Evolutionary conservation across 2,888 invertebrate species (phyloP), one percentile per base, ranked within the genome.

Genomic region (Sarcophaga variegata): DNA sequence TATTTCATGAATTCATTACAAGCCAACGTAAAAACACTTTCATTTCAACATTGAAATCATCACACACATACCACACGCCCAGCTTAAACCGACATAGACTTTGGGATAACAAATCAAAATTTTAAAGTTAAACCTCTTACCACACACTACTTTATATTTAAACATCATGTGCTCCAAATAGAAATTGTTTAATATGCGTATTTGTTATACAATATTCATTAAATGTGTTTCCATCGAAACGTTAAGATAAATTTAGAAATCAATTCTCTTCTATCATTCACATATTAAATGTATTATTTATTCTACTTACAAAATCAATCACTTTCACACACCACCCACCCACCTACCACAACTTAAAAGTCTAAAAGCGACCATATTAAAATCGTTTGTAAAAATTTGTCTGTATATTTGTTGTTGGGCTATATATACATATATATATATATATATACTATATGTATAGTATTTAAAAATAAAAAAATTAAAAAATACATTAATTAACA

Each of bases 381-480:
- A 63, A 78, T 75, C 70, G 47, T 82, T 59, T 83, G 86, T 86
- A 86, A 83, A 72, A 78, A 66, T 70, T 49, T 82, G 49, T 85
- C 81, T 82, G 81, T 82, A 78, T 67, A 81, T 67, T 83, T 81
- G 80, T 81, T 86, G 86, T 81, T 84, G 83, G 83, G 72, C 74
- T 77, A 77, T 10, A 37, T 37, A 37, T 37, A 37, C 2, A 10
- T 2, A 37, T 77, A 81, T 2, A 37, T 37, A 37, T 37, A 27
- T 27, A 37, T 8, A 37, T 37, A 37, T 37, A 37, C 37, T 37
- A 37, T 8, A 22, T 22, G 22, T 22, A 37, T 14, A 49, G 49
- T 49, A 49, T 11, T 14, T 11, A 49, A 49, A 49, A 22, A 67
- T 72, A 72, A 69, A 63, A 69, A n/a, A 67, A 75, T 66, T 20